A percentile compares a stretch with the other conserved stretches of the same genome.
phyloP scores from a whole-genome alignment of 1,140 invertebrate species.

The Drosophila nigromelanica region DNA sequence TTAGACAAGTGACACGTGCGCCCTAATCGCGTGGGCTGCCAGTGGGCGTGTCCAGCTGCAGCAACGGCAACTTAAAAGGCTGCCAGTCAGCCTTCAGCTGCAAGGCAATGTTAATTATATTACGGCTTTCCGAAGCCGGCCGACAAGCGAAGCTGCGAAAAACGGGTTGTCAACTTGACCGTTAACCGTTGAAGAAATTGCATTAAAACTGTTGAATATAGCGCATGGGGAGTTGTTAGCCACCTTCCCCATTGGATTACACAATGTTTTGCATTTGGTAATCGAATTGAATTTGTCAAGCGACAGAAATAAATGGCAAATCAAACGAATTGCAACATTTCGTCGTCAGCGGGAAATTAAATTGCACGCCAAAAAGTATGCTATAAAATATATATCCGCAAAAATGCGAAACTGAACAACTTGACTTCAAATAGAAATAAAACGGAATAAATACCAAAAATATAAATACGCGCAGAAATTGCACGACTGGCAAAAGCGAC shows the following conservation, averaged over 20 bases:
- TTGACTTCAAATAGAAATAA: constrained; percentile 15
- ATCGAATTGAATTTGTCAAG: constrained; percentile 73
- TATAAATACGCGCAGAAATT: constrained; percentile 16
- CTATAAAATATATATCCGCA: constrained; percentile 57
- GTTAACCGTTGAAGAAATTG: constrained; percentile 52
- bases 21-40: constrained; percentile 59
- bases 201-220: constrained; percentile 52
- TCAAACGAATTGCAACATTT: constrained; percentile 70
- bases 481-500: constrained; percentile 7
- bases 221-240: constrained; percentile 16
- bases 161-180: constrained; percentile 50
- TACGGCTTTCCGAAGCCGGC: constrained; percentile 23
- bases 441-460: constrained; percentile 28
- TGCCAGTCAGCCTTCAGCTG: constrained; percentile 47
- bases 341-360: constrained; percentile 67
- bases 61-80: constrained; percentile 56
- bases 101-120: constrained; percentile 69
- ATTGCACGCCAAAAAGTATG: constrained; percentile 68
- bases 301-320: constrained; percentile 73
- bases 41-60: constrained; percentile 18
- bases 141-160: constrained; percentile 7
- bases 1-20: constrained; percentile 75
- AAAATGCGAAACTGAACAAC: constrained; percentile 31
- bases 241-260: not conserved
- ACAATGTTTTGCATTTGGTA: constrained; percentile 40